Evolutionary conservation across 2,113 vertebrate genomes (phyloP).

Genomic region (Laticauda laticaudata): DNA sequence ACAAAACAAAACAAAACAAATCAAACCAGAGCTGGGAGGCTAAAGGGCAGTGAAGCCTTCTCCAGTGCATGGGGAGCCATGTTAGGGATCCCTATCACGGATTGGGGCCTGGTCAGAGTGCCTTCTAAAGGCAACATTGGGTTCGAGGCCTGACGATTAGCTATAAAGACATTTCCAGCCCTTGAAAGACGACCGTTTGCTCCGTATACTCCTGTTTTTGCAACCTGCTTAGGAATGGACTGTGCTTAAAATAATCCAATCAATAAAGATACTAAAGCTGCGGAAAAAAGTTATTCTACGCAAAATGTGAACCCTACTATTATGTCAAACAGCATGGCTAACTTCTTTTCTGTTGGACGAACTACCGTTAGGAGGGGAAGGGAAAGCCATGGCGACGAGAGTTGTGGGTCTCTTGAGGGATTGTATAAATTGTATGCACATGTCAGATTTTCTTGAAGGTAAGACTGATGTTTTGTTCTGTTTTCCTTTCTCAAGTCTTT

Average conservation of each 20-base stretch:
- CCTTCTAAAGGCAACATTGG: constrained; percentile 41
- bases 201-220: constrained; percentile 28
- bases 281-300: constrained; percentile 27
- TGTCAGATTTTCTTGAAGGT: constrained; percentile 65
- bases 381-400: constrained; percentile 63
- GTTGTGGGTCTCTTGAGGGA: constrained; percentile 61
- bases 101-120: background rate
- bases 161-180: background rate
- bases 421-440: constrained; percentile 54
- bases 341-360: constrained; percentile 17
- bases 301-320: constrained; percentile 47
- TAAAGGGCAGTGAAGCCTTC: constrained; percentile 34
- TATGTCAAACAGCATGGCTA: constrained; percentile 47
- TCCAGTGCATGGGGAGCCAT: constrained; percentile 28
- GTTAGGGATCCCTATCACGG: constrained; percentile 25
- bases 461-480: background rate
- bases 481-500: constrained; percentile 49
- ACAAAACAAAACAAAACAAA: constrained; percentile 16
- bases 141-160: background rate
- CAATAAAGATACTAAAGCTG: constrained; percentile 4
- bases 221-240: constrained; percentile 36
- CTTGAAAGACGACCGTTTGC: constrained; percentile 24
- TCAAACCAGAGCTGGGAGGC: constrained; percentile 10
- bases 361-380: constrained; percentile 41
- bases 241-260: background rate